Base-by-base conservation (phyloP, 2,888 invertebrate species). In the Dolichopus griseipennis region DNA sequence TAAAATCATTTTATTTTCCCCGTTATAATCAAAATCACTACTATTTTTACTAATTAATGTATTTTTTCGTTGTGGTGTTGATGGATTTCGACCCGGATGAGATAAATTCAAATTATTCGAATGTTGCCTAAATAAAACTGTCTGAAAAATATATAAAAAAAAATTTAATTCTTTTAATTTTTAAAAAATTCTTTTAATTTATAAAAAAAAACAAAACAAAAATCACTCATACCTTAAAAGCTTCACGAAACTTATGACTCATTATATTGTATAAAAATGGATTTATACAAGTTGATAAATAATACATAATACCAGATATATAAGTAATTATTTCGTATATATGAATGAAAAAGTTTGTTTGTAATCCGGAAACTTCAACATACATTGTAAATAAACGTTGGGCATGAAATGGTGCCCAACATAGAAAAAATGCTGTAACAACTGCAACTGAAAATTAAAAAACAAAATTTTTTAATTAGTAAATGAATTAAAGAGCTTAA, bases 341-440 rank as follows among this genome's bases (percentile, higher is more conserved):
- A 71, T 78, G 74, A 21, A 52, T 43, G 7, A 22, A 41, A 27
- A 15, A 61, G 64, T 68, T n/a, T 22, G 22, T 21, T 22, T 52
- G 52, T 52, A 52, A 52, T 18, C 52, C 52, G 1, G 52, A 52
- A 52, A 52, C 82, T n/a, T 73, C 77, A 75, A 86, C 78, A 74
- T 81, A 84, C 80, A 72, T 86, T 83, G 68, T 89, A 86, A 80
- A 93, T 66, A 97, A 85, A 15, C 97, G 85, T 79, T 97, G 97
- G 0, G 93, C 91, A 81, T 97, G 96, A 82, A 95, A 96, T 1
- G 97, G 96, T 0, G 92, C 92, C 92, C 92, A 93, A 81, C 94
- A 95, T 37, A 93, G 83, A 82, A 92, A 92, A 80, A 92, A 92
- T 1, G 95, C 93, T 75, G 93, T 91, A 69, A 95, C 95, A 4